phyloP scores from a whole-genome alignment of 2,797 vertebrate species.

The Pitangus sulphuratus region DNA sequence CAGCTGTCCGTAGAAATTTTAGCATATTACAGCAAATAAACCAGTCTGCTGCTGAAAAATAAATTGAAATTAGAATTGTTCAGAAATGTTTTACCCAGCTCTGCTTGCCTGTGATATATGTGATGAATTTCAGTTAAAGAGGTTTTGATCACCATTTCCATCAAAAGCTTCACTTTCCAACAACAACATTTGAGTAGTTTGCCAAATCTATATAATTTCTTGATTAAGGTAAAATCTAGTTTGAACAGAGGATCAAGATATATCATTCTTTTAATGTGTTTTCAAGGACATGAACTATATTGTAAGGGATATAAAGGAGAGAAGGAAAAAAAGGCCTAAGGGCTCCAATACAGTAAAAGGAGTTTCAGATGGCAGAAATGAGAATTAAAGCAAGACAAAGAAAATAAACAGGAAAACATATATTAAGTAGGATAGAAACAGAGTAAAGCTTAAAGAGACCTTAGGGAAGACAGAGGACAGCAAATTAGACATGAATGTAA shows the following conservation, averaged over 20 bases:
- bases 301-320: neutral
- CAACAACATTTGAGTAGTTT: neutral
- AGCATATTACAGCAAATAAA: constrained; percentile 54
- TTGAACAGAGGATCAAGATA: neutral
- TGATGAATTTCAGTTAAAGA: neutral
- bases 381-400: neutral
- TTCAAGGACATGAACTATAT: neutral
- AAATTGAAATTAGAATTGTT: constrained; percentile 21
- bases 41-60: constrained; percentile 27
- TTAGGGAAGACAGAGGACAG: constrained; percentile 16
- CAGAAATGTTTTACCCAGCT: neutral
- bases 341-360: neutral
- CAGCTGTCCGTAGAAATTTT: constrained; percentile 47
- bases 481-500: constrained; percentile 34
- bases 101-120: neutral
- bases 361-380: neutral
- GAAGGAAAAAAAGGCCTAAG: neutral
- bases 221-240: neutral
- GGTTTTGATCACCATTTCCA: neutral
- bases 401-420: constrained; percentile 21
- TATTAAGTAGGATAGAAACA: neutral
- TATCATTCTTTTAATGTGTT: neutral
- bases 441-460: constrained; percentile 7
- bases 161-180: neutral
- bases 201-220: neutral